Conservation (phyloP, 2,113 vertebrate genomes). For the Calyptomena viridis region DNA sequence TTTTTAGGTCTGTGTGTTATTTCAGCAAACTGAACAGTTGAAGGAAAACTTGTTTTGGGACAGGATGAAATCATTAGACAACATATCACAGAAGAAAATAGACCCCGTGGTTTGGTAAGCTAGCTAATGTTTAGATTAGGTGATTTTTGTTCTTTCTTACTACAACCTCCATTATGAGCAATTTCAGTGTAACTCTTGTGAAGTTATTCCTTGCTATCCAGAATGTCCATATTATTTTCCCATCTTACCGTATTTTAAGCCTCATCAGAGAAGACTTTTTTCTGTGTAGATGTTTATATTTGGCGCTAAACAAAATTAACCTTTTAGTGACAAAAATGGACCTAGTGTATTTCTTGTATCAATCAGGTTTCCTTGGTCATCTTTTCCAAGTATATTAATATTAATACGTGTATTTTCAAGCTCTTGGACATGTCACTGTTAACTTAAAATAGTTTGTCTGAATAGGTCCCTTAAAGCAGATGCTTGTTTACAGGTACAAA, state of each 20-base stretch:
- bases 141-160: neutral
- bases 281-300: neutral
- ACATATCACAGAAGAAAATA: neutral
- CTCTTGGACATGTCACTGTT: neutral
- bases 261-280: neutral
- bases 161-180: neutral
- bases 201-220: neutral
- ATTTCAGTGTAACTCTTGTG: neutral
- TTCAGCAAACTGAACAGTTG: neutral
- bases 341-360: neutral
- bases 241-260: neutral
- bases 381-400: neutral
- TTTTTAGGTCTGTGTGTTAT: neutral
- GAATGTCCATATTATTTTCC: neutral
- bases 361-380: neutral
- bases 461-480: neutral
- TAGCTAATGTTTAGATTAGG: neutral
- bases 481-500: neutral
- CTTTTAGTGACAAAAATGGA: neutral
- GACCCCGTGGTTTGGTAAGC: neutral
- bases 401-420: neutral
- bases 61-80: neutral
- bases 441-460: neutral
- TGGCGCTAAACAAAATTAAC: neutral
- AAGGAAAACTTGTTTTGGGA: neutral